A percentile compares a stretch with the other conserved stretches of the same genome.
These are phyloP conservation scores for Acinonyx jubatus DNA, from an alignment of 2,113 vertebrate genomes.

Conservation along the genomic window DNA sequence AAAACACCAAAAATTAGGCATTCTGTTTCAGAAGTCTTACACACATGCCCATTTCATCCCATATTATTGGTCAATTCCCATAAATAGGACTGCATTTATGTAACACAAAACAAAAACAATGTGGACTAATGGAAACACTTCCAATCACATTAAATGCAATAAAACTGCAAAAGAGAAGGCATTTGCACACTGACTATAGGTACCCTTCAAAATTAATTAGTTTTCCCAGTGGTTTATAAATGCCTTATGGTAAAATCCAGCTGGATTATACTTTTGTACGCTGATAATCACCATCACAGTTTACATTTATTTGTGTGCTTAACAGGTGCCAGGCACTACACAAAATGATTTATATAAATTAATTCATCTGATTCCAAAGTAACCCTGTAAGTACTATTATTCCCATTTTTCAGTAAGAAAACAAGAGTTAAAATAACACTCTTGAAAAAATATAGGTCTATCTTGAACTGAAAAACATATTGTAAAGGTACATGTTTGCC, in stretches of 20 bases:
- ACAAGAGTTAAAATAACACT: neutral
- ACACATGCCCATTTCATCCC: neutral
- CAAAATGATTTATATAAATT: neutral
- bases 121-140: neutral
- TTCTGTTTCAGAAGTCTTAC: neutral
- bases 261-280: neutral
- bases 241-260: neutral
- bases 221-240: neutral
- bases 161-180: neutral
- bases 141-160: neutral
- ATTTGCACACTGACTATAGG: neutral
- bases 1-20: neutral
- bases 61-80: neutral
- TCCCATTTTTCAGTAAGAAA: constrained; percentile 11
- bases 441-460: neutral
- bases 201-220: neutral
- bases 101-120: neutral
- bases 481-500: neutral
- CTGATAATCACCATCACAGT: neutral
- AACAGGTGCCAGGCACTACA: neutral
- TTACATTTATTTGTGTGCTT: neutral
- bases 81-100: neutral
- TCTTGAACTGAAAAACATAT: neutral
- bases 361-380: constrained; percentile 18
- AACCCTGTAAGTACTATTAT: neutral